phyloP scores from a whole-genome alignment of 1,140 invertebrate genomes.

The Drosophila paulistorum region DNA sequence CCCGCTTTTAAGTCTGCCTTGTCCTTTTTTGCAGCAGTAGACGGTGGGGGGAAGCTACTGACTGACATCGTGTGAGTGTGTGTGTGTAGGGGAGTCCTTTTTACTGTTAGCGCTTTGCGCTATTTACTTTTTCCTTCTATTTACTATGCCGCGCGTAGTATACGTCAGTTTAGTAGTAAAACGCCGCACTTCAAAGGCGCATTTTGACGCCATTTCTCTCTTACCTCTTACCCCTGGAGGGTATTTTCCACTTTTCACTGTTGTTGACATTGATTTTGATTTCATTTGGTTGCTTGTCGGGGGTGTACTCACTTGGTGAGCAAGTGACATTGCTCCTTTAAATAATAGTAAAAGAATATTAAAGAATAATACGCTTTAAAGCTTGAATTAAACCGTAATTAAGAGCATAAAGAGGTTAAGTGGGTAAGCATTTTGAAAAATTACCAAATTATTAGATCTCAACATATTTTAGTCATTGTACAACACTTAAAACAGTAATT shows the following conservation, averaged over 20 bases:
- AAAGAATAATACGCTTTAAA: not conserved
- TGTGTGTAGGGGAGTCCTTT: slow-evolving; percentile 21
- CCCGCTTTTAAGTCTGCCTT: slow-evolving; percentile 38
- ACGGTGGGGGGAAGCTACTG: slow-evolving; percentile 28
- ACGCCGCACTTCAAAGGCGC: slow-evolving; percentile 55
- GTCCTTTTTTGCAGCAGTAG: slow-evolving; percentile 48
- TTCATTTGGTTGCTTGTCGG: slow-evolving; percentile 49
- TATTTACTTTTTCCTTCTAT: slow-evolving; percentile 59
- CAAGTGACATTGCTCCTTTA: slow-evolving; percentile 34
- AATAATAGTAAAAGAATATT: slow-evolving; percentile 18
- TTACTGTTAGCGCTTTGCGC: slow-evolving; percentile 32
- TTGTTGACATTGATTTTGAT: slow-evolving; percentile 65
- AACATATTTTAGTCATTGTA: no score
- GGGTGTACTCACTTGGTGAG: slow-evolving; percentile 19
- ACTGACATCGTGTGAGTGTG: slow-evolving; percentile 42
- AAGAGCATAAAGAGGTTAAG: not conserved
- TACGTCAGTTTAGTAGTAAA: slow-evolving; percentile 58
- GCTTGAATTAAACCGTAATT: not conserved
- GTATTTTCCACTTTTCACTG: slow-evolving; percentile 53
- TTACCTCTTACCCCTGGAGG: slow-evolving; percentile 1
- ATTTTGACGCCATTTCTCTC: slow-evolving; percentile 47
- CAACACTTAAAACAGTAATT: no score
- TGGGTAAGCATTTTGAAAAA: no score
- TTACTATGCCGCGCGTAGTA: slow-evolving; percentile 57
- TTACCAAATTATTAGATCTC: no score